Evolutionary conservation across 2,113 vertebrate species (phyloP).

Genomic region (Oncorhynchus gorbuscha): DNA sequence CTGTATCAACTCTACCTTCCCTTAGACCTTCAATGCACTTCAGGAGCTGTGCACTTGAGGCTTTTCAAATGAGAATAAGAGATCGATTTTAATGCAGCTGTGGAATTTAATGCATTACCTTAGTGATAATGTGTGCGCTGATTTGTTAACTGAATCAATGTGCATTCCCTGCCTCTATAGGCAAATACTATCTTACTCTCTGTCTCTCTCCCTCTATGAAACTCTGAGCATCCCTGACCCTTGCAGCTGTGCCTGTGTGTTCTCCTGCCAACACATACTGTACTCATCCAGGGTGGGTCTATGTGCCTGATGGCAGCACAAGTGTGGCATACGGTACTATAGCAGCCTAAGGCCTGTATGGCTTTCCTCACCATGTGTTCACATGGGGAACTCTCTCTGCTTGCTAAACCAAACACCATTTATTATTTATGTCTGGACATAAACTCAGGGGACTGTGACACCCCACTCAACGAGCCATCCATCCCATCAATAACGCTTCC

Average conservation of each 20-base stretch:
- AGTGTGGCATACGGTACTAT: conserved; percentile 39
- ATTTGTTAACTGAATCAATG: conserved; percentile 29
- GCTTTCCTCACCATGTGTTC: conserved; percentile 46
- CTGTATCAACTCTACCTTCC: conserved; percentile 45
- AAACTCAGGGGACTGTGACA: conserved; percentile 65
- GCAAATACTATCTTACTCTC: neutral
- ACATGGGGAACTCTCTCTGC: conserved; percentile 54
- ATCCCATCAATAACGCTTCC: conserved; percentile 52
- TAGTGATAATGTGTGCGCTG: conserved; percentile 39
- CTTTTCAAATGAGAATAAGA: conserved; percentile 44
- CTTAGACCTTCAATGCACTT: conserved; percentile 1
- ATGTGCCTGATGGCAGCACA: conserved; percentile 16
- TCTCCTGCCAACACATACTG: conserved; percentile 3
- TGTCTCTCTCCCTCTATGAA: conserved; percentile 1
- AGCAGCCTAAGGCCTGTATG: conserved; percentile 37
- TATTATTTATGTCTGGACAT: conserved; percentile 72
- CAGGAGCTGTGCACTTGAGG: conserved; percentile 52
- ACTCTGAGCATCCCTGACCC: too few relatives aligned
- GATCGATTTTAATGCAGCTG: conserved; percentile 43
- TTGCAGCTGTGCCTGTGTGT: conserved; percentile 11
- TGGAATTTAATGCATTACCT: conserved; percentile 29
- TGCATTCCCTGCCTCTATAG: conserved; percentile 16
- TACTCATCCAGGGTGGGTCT: neutral
- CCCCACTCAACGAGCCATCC: conserved; percentile 42
- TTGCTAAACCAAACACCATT: conserved; percentile 69